Evolutionary conservation across 2,113 vertebrate species (phyloP).

Genomic region (Cyanistes caeruleus): DNA sequence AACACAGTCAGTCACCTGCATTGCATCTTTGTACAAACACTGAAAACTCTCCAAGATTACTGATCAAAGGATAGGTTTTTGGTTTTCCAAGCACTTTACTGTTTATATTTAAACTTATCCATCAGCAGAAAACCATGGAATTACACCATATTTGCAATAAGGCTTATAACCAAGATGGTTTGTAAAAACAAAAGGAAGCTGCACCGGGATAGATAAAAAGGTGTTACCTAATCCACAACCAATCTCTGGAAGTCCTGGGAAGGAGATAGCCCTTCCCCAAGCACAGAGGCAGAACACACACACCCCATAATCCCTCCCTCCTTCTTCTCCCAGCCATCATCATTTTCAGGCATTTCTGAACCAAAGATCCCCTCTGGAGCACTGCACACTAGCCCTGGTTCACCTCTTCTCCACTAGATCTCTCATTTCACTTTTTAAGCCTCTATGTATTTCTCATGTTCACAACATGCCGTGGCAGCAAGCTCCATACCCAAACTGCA

Average conservation of each 20-base stretch:
- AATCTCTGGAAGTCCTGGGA: background rate
- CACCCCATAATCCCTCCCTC: background rate
- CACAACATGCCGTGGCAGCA: rapidly evolving
- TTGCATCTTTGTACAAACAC: background rate
- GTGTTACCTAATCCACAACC: background rate
- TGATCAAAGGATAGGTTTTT: background rate
- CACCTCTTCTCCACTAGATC: background rate
- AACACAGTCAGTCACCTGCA: background rate
- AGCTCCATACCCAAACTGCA: background rate
- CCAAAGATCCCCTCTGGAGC: background rate
- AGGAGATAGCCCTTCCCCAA: background rate
- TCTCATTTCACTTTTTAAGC: background rate
- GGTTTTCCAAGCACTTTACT: background rate
- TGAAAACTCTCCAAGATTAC: background rate
- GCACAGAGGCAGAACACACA: background rate
- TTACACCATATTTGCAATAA: background rate
- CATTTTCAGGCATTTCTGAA: background rate
- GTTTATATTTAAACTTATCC: background rate
- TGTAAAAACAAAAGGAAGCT: background rate
- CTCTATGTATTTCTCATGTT: background rate
- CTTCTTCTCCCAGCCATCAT: background rate
- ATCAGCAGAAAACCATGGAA: background rate
- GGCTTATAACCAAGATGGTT: background rate
- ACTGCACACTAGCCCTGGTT: background rate
- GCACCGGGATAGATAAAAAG: background rate